Percentiles rank a stretch among this genome's conserved stretches.
These are phyloP conservation scores for Netta rufina DNA, from an alignment of 2,797 vertebrate species.

Conservation along the genomic window DNA sequence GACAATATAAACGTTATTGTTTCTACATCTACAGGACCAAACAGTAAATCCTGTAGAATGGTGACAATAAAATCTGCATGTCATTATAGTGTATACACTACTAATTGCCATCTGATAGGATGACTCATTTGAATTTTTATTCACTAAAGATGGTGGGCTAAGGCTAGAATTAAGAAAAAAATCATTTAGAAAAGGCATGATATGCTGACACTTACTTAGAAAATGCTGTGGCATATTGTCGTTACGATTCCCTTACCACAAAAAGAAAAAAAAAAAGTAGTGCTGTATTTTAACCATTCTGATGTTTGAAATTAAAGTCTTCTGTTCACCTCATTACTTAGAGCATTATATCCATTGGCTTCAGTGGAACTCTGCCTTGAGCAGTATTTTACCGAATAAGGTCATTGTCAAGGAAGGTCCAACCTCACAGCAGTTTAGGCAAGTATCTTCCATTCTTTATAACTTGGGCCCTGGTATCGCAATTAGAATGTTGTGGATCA, in stretches of 20 bases:
- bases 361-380: neutral
- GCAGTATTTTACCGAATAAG: neutral
- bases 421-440: neutral
- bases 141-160: neutral
- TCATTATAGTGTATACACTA: neutral
- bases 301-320: neutral
- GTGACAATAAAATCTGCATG: slow-evolving; percentile 61
- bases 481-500: neutral
- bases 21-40: slow-evolving; percentile 65
- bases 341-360: neutral
- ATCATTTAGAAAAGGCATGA: neutral
- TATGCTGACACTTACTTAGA: neutral
- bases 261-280: neutral
- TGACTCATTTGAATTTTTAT: neutral
- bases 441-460: neutral
- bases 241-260: neutral
- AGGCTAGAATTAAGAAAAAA: neutral
- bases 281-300: neutral
- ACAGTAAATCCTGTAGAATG: neutral
- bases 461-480: neutral
- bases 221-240: no score
- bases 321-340: neutral
- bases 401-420: neutral
- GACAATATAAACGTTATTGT: slow-evolving; percentile 70
- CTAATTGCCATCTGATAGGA: no score